Percentiles rank a stretch among this genome's conserved stretches.
Conservation (phyloP, 2,797 vertebrate species). For the Epinephelus malabaricus region DNA sequence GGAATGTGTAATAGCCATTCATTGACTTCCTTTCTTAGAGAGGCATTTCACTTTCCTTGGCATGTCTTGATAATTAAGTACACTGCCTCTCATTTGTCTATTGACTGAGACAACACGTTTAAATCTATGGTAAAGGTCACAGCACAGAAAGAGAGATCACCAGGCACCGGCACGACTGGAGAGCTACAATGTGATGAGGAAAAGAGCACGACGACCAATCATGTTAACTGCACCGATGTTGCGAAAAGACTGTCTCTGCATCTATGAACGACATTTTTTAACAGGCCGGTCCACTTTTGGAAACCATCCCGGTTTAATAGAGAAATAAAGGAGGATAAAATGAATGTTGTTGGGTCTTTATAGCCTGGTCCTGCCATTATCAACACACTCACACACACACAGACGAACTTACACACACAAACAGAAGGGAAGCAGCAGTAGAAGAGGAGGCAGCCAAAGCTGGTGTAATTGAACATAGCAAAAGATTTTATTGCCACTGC, state of each 20-base stretch:
- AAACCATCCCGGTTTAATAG: constrained; percentile 32
- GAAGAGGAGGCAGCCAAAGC: constrained; percentile 35
- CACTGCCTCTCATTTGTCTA: constrained; percentile 36
- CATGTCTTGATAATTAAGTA: constrained; percentile 47
- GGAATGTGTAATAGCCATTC: constrained; percentile 24
- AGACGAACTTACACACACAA: constrained; percentile 5
- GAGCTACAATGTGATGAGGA: neutral
- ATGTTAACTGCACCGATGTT: neutral
- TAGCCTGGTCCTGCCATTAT: constrained; percentile 22
- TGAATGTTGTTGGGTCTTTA: constrained; percentile 31
- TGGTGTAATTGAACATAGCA: constrained; percentile 69
- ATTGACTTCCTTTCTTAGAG: constrained; percentile 47
- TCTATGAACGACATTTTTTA: neutral
- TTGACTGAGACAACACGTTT: constrained; percentile 27
- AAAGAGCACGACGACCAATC: neutral
- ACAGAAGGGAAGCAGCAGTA: constrained; percentile 32
- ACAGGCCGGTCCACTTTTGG: neutral
- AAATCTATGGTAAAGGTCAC: constrained; percentile 58
- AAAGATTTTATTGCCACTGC: constrained; percentile 68
- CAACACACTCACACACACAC: constrained; percentile 1
- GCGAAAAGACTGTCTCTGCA: constrained; percentile 24
- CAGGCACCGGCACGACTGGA: neutral
- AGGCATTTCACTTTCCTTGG: constrained; percentile 26
- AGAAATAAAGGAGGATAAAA: constrained; percentile 49
- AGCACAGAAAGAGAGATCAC: neutral